Evolutionary conservation across 2,888 invertebrate genomes (phyloP).

Genomic region (Lordiphosa fenestrarum): DNA sequence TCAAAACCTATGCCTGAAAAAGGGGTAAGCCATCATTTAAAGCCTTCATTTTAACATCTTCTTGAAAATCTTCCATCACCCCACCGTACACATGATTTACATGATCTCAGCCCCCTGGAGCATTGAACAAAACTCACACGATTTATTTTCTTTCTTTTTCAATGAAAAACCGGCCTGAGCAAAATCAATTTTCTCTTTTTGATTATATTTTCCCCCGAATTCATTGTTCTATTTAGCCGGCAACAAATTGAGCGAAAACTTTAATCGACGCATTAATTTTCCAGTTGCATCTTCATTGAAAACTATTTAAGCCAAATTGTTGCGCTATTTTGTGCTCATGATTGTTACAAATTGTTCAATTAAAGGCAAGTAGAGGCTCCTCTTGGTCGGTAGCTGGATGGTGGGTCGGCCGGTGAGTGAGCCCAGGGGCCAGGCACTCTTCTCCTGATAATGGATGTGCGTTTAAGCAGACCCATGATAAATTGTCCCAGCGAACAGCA

Average conservation of each 20-base stretch:
- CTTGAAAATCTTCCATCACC: too few species aligned
- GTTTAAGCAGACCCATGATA: conserved; percentile 70
- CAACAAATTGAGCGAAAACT: conserved; percentile 22
- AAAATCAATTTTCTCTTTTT: conserved; percentile 3
- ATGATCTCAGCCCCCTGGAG: too few species aligned
- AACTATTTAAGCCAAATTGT: conserved; percentile 72
- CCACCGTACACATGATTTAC: too few species aligned
- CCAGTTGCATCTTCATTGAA: conserved; percentile 64
- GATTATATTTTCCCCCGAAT: conserved; percentile 1
- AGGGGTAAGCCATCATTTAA: too few species aligned
- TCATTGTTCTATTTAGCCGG: conserved; percentile 33
- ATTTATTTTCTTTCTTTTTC: conserved; percentile 7
- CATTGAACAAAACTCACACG: too few species aligned
- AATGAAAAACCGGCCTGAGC: conserved; percentile 1
- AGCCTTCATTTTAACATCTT: too few species aligned
- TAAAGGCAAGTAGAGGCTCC: conserved; percentile 55
- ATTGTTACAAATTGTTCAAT: conserved; percentile 76
- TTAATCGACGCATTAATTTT: conserved; percentile 56
- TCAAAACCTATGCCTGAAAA: too few species aligned
- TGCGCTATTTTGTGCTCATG: conserved; percentile 72
- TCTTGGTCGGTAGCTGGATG: conserved; percentile 12
- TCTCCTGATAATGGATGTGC: conserved; percentile 64
- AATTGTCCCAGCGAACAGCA: conserved; percentile 61
- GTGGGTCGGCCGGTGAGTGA: background rate
- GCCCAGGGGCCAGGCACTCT: conserved; percentile 11